Evolutionary conservation across 1,140 invertebrate genomes (phyloP).

Genomic region (Metopolophium dirhodum): DNA sequence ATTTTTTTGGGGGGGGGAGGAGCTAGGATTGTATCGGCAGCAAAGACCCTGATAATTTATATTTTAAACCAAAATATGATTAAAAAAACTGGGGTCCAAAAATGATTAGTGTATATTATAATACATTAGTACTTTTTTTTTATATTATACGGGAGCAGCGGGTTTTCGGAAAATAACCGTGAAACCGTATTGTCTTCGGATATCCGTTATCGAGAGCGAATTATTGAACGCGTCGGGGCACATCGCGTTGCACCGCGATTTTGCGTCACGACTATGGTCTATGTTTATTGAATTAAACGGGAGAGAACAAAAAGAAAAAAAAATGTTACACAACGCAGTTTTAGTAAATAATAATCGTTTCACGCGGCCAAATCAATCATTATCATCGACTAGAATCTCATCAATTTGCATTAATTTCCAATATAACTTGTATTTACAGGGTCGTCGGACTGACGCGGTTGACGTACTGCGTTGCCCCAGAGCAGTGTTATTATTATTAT

Average conservation of each 20-base stretch:
- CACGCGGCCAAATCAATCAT: not conserved
- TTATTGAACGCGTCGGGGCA: not conserved
- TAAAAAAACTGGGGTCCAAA: no score
- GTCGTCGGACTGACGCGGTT: not conserved
- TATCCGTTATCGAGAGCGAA: not conserved
- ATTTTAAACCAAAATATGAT: no score
- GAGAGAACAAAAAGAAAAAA: not conserved
- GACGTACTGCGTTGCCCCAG: not conserved
- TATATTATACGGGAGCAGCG: not conserved
- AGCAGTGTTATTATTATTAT: not conserved
- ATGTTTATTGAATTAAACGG: not conserved
- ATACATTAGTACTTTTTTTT: not conserved
- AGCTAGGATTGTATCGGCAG: no score
- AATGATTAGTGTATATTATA: no score
- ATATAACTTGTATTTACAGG: conserved; percentile 13
- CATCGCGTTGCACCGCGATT: not conserved
- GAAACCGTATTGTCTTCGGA: not conserved
- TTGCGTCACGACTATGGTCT: not conserved
- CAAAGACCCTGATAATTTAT: no score
- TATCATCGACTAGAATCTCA: not conserved
- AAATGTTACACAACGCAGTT: not conserved
- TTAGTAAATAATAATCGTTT: not conserved
- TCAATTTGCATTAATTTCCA: conserved; percentile 10
- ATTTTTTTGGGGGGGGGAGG: no score
- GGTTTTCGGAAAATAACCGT: not conserved